Conservation (phyloP, 2,888 invertebrate genomes). For the Lepidochrysops patricia region DNA sequence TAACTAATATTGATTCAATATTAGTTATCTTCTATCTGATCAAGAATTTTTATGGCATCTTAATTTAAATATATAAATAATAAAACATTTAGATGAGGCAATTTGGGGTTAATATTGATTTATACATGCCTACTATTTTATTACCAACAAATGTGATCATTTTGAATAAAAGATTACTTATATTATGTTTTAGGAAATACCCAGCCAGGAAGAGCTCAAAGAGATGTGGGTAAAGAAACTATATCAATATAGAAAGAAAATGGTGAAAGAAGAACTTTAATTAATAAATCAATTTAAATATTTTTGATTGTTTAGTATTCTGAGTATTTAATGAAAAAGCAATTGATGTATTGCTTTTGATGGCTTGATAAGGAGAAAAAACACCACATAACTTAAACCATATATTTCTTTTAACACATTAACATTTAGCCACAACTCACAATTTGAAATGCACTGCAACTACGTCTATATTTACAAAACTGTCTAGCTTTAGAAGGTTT, state of each 20-base stretch:
- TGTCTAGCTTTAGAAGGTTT: constrained; percentile 34
- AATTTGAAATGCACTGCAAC: constrained; percentile 52
- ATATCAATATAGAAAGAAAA: constrained; percentile 77
- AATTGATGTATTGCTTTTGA: not conserved
- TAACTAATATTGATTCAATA: no score
- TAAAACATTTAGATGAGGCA: no score
- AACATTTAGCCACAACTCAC: constrained; percentile 35
- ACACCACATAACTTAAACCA: constrained; percentile 41
- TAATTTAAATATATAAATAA: no score
- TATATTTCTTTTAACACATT: constrained; percentile 40
- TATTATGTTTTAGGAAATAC: constrained; percentile 75
- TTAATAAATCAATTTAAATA: no score
- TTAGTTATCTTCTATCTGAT: no score
- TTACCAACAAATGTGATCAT: no score
- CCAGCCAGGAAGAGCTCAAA: constrained; percentile 78
- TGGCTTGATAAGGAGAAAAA: constrained; percentile 22
- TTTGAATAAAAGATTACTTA: no score
- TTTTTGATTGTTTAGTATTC: no score
- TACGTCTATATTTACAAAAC: constrained; percentile 66
- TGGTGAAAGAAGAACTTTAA: constrained; percentile 65
- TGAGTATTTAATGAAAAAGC: no score
- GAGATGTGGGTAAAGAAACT: constrained; percentile 85
- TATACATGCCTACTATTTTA: no score
- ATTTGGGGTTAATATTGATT: no score
- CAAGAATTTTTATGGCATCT: no score